Conservation (phyloP, 1,140 invertebrate genomes). For the Aphaenogaster ashmeadi region DNA sequence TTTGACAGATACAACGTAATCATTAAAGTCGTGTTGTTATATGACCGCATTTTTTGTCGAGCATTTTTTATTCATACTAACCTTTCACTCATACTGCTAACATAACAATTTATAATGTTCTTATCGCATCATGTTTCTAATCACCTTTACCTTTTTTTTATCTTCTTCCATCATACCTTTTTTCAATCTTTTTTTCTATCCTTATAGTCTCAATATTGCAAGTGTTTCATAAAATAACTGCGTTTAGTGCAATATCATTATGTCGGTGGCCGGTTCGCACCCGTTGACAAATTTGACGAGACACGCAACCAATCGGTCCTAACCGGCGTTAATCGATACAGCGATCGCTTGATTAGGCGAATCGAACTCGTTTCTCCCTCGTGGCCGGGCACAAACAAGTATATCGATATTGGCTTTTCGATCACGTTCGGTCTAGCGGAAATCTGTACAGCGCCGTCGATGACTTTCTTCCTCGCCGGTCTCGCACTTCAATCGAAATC, state of each 20-base stretch:
- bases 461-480: slow-evolving; percentile 67
- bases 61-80: neutral
- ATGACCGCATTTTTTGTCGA: slow-evolving; percentile 2
- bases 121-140: neutral
- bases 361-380: slow-evolving; percentile 78
- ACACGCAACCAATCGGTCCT: slow-evolving; percentile 84
- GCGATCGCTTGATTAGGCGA: slow-evolving; percentile 85
- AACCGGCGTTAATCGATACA: slow-evolving; percentile 86
- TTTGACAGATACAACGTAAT: neutral
- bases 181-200: neutral
- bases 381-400: slow-evolving; percentile 61
- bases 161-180: neutral
- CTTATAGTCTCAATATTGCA: neutral
- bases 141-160: slow-evolving; percentile 10
- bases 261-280: slow-evolving; percentile 80
- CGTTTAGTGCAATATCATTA: slow-evolving; percentile 63
- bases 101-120: slow-evolving; percentile 31
- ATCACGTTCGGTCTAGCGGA: slow-evolving; percentile 85
- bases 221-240: slow-evolving; percentile 59
- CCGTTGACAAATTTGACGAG: slow-evolving; percentile 87
- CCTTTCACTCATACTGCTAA: neutral
- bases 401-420: slow-evolving; percentile 83
- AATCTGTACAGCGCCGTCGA: slow-evolving; percentile 75
- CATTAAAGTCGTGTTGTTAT: neutral
- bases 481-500: slow-evolving; percentile 66